Percentiles rank a stretch among this genome's conserved stretches.
These are phyloP conservation scores for Priocnemis perturbator DNA, from an alignment of 2,888 invertebrate genomes.

Conservation along the genomic window DNA sequence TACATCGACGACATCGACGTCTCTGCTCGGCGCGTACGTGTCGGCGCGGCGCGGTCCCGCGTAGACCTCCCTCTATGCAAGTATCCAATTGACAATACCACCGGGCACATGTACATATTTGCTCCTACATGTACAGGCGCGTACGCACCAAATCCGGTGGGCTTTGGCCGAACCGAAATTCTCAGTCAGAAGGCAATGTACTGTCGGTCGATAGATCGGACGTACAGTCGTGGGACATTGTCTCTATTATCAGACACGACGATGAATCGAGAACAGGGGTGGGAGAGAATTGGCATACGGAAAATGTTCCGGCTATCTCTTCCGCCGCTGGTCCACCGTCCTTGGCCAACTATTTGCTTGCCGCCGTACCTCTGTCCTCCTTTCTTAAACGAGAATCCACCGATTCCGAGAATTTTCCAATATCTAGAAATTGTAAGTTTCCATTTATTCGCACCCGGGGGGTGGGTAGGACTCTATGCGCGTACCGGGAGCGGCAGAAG, in stretches of 20 bases:
- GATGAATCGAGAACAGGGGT: slow-evolving; percentile 12
- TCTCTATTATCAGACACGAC: slow-evolving; percentile 19
- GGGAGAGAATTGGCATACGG: slow-evolving; percentile 19
- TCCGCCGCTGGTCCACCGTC: background rate
- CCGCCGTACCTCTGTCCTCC: slow-evolving; percentile 8
- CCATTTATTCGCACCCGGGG: slow-evolving; percentile 31
- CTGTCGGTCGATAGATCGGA: slow-evolving; percentile 53
- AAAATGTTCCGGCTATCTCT: slow-evolving; percentile 17
- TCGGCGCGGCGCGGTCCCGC: too few relatives aligned
- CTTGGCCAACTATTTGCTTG: background rate
- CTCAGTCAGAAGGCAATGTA: slow-evolving; percentile 46
- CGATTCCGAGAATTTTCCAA: slow-evolving; percentile 31
- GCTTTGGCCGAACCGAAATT: slow-evolving; percentile 29
- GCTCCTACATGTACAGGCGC: slow-evolving; percentile 14
- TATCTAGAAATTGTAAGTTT: slow-evolving; percentile 33
- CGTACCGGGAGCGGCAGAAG: background rate
- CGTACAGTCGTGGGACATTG: slow-evolving; percentile 9
- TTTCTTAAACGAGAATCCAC: background rate
- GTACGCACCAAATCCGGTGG: too few relatives aligned
- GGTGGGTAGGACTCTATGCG: too few relatives aligned
- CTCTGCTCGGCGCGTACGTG: too few relatives aligned
- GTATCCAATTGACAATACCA: slow-evolving; percentile 1
- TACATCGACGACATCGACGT: too few relatives aligned
- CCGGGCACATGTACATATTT: slow-evolving; percentile 3
- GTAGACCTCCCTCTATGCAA: background rate